A percentile compares a stretch with the other conserved stretches of the same genome.
phyloP scores from a whole-genome alignment of 2,888 invertebrate species.

The Phorcus lineatus region DNA sequence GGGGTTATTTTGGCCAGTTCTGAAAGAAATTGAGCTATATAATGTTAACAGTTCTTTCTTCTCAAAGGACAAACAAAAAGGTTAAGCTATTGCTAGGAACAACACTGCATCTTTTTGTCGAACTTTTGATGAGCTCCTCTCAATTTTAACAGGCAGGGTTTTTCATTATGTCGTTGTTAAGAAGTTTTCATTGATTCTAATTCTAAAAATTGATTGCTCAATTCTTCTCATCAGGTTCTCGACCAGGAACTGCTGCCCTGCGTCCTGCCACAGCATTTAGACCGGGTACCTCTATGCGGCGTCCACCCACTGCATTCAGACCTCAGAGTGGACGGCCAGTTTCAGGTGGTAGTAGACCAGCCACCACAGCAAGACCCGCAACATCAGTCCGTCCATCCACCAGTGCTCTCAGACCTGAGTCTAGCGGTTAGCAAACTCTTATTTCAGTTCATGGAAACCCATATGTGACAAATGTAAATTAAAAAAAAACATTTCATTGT shows the following conservation, averaged over 20 bases:
- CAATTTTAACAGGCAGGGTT: too few species aligned
- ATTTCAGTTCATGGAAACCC: too few species aligned
- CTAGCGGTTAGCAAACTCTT: constrained; percentile 39
- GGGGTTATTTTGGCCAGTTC: too few species aligned
- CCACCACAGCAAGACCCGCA: constrained; percentile 42
- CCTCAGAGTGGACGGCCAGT: constrained; percentile 53
- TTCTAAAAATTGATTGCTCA: background rate
- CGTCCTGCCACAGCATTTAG: constrained; percentile 67
- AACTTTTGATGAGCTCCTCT: too few species aligned
- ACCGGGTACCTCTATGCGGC: constrained; percentile 68
- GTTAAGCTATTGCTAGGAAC: too few species aligned
- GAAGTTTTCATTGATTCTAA: background rate
- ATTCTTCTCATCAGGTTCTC: constrained; percentile 11
- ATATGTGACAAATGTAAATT: too few species aligned
- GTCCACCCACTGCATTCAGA: constrained; percentile 63
- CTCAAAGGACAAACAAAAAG: too few species aligned
- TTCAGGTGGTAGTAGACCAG: constrained; percentile 48
- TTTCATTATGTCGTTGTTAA: background rate
- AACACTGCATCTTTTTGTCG: too few species aligned
- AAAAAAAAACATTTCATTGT: too few species aligned
- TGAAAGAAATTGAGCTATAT: too few species aligned
- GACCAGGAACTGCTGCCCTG: constrained; percentile 59
- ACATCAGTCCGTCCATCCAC: constrained; percentile 37
- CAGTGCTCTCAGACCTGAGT: constrained; percentile 35
- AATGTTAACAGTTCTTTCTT: too few species aligned